These are phyloP conservation scores for Myotis vivesi DNA, from an alignment of 2,797 vertebrate species.

Conservation along the genomic window DNA sequence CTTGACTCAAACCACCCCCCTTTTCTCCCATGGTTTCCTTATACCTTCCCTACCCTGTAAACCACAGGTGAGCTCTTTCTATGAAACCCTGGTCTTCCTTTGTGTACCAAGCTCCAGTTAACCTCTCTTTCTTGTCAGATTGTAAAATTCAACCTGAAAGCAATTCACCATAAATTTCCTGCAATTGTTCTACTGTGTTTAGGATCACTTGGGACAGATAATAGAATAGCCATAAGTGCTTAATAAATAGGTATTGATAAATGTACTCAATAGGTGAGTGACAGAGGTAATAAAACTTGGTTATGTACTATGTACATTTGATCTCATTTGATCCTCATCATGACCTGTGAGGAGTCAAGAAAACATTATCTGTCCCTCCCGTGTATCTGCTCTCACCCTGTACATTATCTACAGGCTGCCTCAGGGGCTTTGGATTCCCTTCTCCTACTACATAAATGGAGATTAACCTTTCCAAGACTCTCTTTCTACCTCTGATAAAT, in stretches of 20 bases:
- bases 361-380: too few species aligned
- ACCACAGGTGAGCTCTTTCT: not conserved
- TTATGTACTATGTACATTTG: not conserved
- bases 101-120: not conserved
- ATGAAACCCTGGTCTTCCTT: not conserved
- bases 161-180: not conserved
- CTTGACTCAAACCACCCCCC: not conserved
- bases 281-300: not conserved
- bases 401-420: not conserved
- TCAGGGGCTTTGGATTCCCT: not conserved
- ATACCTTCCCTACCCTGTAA: not conserved
- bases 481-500: slow-evolving; percentile 17
- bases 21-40: not conserved
- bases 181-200: slow-evolving; percentile 1
- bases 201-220: not conserved
- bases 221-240: not conserved
- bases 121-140: not conserved
- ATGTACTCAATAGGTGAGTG: not conserved
- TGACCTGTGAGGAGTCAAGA: not conserved
- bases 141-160: not conserved
- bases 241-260: not conserved
- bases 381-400: not conserved
- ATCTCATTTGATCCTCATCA: not conserved
- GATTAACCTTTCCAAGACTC: not conserved
- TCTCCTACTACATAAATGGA: too few species aligned